Conservation (phyloP, 2,113 vertebrate species). For the Gnathonemus echidnorhynchus region DNA sequence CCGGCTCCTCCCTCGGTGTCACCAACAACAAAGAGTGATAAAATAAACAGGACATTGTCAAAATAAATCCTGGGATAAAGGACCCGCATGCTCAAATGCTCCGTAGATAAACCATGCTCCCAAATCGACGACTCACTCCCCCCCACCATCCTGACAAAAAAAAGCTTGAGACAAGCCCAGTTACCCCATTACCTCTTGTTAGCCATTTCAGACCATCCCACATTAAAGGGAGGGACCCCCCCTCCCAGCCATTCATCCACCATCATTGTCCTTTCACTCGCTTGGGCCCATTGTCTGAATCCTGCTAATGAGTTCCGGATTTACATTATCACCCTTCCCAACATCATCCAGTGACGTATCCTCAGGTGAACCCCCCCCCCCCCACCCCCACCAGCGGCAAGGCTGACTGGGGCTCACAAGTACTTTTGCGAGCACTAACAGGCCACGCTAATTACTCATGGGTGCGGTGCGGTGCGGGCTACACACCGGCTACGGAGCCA, state of each 20-base stretch:
- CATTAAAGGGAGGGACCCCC: conserved; percentile 11
- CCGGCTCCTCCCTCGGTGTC: background rate
- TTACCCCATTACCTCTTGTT: conserved; percentile 28
- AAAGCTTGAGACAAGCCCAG: background rate
- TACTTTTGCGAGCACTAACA: background rate
- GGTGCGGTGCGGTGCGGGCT: too few species aligned
- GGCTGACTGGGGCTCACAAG: background rate
- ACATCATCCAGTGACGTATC: background rate
- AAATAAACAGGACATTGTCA: background rate
- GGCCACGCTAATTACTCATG: background rate
- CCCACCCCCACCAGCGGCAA: background rate
- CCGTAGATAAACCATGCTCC: background rate
- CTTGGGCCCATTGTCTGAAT: background rate
- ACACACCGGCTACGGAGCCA: too few species aligned
- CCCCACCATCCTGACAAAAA: background rate
- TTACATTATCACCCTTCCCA: background rate
- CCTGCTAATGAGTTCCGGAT: background rate
- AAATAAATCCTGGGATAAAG: background rate
- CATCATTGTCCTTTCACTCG: background rate
- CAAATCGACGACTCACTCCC: background rate
- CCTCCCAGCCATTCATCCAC: background rate
- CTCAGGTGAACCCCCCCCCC: background rate
- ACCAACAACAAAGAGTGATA: background rate
- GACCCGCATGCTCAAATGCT: background rate
- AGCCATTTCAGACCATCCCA: conserved; percentile 21